These are phyloP conservation scores for Grapholita molesta DNA, from an alignment of 1,140 invertebrate species.

Conservation along the genomic window DNA sequence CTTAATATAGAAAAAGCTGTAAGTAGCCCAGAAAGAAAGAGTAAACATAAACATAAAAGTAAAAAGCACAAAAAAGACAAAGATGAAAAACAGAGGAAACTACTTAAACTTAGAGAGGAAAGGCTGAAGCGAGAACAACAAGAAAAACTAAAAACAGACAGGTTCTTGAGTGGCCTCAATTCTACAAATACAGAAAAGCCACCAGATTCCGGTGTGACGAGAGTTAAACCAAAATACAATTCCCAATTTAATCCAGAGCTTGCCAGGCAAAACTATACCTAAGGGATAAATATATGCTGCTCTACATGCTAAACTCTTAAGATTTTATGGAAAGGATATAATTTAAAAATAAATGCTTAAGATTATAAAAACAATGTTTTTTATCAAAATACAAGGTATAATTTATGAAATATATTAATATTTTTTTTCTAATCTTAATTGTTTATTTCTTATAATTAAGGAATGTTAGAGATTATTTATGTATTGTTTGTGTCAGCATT, in stretches of 20 bases:
- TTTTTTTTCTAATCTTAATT: background rate
- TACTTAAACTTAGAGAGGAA: slow-evolving; percentile 88
- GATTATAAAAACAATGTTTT: no score
- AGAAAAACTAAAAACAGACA: slow-evolving; percentile 86
- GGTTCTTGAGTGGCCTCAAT: slow-evolving; percentile 83
- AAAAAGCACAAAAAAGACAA: slow-evolving; percentile 60
- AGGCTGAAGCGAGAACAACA: slow-evolving; percentile 87
- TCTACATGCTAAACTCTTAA: no score
- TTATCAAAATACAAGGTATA: background rate
- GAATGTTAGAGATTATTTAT: slow-evolving; percentile 29
- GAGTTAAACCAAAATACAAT: slow-evolving; percentile 89
- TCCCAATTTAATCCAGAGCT: slow-evolving; percentile 95
- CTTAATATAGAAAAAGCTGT: slow-evolving; percentile 34
- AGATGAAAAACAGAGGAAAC: slow-evolving; percentile 71
- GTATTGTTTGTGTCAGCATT: slow-evolving; percentile 45
- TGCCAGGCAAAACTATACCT: slow-evolving; percentile 87
- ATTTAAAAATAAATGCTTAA: background rate
- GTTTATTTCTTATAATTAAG: background rate
- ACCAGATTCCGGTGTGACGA: slow-evolving; percentile 40
- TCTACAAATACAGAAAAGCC: slow-evolving; percentile 43
- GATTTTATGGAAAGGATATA: slow-evolving; percentile 13
- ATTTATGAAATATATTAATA: background rate
- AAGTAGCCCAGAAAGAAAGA: slow-evolving; percentile 46
- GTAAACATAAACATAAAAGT: slow-evolving; percentile 71
- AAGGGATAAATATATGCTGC: slow-evolving; percentile 26